These are phyloP conservation scores for Listronotus oregonensis DNA, from an alignment of 1,140 invertebrate species.

Conservation along the genomic window DNA sequence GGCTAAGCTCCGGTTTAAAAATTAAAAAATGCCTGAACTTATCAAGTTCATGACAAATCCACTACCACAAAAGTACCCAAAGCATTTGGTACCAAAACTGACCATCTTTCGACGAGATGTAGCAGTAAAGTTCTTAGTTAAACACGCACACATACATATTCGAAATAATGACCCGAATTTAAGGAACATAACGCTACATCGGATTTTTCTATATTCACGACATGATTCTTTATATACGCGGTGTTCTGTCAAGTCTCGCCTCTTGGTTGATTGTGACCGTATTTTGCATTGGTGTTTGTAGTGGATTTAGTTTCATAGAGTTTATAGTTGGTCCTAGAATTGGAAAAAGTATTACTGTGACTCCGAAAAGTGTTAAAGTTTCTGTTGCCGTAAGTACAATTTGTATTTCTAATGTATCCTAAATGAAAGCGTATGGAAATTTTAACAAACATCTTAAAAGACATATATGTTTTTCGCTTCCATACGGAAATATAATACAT, in stretches of 20 bases:
- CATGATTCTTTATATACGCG: slow-evolving; percentile 24
- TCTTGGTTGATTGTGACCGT: neutral
- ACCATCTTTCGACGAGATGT: slow-evolving; percentile 20
- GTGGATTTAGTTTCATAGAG: slow-evolving; percentile 25
- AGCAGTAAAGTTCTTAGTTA: slow-evolving; percentile 24
- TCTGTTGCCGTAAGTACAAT: slow-evolving; percentile 19
- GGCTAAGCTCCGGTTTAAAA: slow-evolving; percentile 15
- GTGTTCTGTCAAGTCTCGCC: neutral
- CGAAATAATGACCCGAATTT: slow-evolving; percentile 36
- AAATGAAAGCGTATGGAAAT: no score
- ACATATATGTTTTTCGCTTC: no score
- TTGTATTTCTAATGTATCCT: no score
- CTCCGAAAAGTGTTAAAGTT: slow-evolving; percentile 18
- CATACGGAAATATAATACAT: no score
- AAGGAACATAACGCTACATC: slow-evolving; percentile 20
- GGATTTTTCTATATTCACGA: slow-evolving; percentile 33
- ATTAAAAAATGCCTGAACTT: slow-evolving; percentile 8
- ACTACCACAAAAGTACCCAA: slow-evolving; percentile 20
- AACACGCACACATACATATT: slow-evolving; percentile 27
- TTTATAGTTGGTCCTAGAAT: slow-evolving; percentile 26
- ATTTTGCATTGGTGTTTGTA: neutral
- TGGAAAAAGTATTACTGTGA: slow-evolving; percentile 7
- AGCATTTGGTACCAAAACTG: slow-evolving; percentile 26
- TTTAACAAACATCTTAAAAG: no score
- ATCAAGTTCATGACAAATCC: slow-evolving; percentile 14